These are phyloP conservation scores for Bagarius yarrelli DNA, from an alignment of 2,113 vertebrate species.

Conservation along the genomic window DNA sequence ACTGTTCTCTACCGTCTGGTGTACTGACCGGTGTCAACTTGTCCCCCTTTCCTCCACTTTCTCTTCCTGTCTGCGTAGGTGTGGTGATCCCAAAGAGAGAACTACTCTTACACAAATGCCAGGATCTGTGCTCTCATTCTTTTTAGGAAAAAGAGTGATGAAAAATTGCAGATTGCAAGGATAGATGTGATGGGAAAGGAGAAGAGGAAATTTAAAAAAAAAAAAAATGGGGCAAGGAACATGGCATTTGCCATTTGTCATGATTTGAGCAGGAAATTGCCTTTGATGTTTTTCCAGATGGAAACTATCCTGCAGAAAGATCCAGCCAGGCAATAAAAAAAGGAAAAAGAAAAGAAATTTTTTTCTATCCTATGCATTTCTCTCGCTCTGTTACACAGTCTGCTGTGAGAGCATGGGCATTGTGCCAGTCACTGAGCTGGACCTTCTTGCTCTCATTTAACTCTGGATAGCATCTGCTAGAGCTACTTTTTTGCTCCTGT, in stretches of 20 bases:
- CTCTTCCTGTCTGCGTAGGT: background rate
- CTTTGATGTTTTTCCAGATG: conserved; percentile 46
- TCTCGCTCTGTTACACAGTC: conserved; percentile 22
- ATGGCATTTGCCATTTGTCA: conserved; percentile 46
- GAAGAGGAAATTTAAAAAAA: conserved; percentile 5
- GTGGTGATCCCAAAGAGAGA: conserved; percentile 41
- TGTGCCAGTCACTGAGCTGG: conserved; percentile 27
- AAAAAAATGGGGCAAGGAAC: conserved; percentile 40
- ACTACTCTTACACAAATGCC: conserved; percentile 36
- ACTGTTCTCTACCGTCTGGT: conserved; percentile 7
- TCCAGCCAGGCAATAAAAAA: conserved; percentile 36
- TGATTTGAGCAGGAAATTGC: conserved; percentile 51
- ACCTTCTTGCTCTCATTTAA: conserved; percentile 16
- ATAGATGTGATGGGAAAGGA: background rate
- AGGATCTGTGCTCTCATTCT: conserved; percentile 8
- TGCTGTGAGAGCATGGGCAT: conserved; percentile 22
- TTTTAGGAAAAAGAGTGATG: background rate
- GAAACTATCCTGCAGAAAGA: conserved; percentile 41
- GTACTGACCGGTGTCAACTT: conserved; percentile 13
- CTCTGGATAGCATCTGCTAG: conserved; percentile 27
- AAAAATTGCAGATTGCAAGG: background rate
- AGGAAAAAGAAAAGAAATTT: background rate
- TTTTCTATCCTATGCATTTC: background rate
- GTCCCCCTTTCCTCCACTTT: background rate
- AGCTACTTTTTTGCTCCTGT: conserved; percentile 23